Percentiles rank a stretch among this genome's conserved stretches.
Evolutionary conservation across 2,113 vertebrate genomes (phyloP).

Genomic region (Miniopterus natalensis): DNA sequence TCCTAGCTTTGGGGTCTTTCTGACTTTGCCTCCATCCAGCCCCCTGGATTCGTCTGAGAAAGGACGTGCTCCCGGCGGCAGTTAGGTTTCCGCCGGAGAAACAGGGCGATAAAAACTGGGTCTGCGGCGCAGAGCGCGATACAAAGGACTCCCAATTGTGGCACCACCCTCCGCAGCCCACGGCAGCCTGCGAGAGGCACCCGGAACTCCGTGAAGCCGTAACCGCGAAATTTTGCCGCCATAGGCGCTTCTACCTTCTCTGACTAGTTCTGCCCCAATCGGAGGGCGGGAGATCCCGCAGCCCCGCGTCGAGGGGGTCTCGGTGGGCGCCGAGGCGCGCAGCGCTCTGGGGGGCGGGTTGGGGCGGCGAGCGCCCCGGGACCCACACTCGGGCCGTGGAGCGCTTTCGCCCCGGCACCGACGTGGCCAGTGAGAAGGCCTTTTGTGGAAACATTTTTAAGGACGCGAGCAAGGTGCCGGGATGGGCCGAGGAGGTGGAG

Average conservation of each 20-base stretch:
- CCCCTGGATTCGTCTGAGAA: neutral
- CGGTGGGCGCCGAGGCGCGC: neutral
- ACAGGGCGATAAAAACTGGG: neutral
- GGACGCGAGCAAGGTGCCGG: neutral
- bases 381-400: neutral
- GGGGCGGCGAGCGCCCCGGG: fast-evolving
- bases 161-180: constrained; percentile 37
- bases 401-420: neutral
- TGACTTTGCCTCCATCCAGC: neutral
- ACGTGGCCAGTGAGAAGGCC: neutral
- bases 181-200: constrained; percentile 48
- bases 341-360: fast-evolving
- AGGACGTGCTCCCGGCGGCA: neutral
- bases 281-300: neutral
- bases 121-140: constrained; percentile 50
- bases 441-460: neutral
- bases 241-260: neutral
- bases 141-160: constrained; percentile 58
- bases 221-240: constrained; percentile 71
- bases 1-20: neutral
- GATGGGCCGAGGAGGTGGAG: neutral
- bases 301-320: neutral
- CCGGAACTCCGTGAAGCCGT: neutral
- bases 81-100: neutral
- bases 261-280: neutral